Evolutionary conservation across 2,797 vertebrate genomes (phyloP), one percentile per base, ranked within the genome.

Genomic region (Karalla daura): DNA sequence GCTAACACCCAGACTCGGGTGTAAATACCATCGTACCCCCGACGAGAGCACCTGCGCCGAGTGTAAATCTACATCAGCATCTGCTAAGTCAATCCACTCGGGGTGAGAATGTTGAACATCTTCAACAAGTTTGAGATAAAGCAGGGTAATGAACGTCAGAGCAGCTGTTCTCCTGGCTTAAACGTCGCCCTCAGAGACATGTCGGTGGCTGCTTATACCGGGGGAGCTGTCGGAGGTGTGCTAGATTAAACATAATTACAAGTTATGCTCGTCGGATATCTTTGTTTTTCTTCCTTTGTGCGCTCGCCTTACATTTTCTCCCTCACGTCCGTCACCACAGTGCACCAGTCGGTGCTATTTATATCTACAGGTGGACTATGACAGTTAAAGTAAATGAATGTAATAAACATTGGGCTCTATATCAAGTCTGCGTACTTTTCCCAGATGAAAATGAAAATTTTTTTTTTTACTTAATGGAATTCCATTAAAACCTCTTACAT

Each of bases 51-150:
- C 72, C 70, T 83, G 70, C 43, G 30, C 20, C 2, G 17, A 73
- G 60, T 20, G 39, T 69, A 83, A 85, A 84, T 83, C 76, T 85
- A 53, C 66, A 52, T 43, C 49, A 24, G 70, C 76, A 70, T 80
- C 83, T 86, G 86, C 69, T 79, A 61, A 64, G 23, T 63, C 47
- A 70, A 50, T 62, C 71, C 69, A 59, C 76, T 33, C 20, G 52
- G 65, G 76, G 28, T n/a, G 24, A 54, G 45, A 59, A 64, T 59
- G 60, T 76, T 67, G 63, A 82, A 74, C 49, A 63, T 80, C 69
- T 76, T 68, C 73, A 86, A 77, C 75, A 82, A 77, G 78, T 88
- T 72, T 76, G 33, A 27, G 71, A 74, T 83, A 51, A 73, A 73
- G 51, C 46, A 4, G 46, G 47, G 67, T 76, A 60, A 80, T 78